Conservation (phyloP, 1,140 invertebrate genomes). For the Bathynomus jamesi region DNA sequence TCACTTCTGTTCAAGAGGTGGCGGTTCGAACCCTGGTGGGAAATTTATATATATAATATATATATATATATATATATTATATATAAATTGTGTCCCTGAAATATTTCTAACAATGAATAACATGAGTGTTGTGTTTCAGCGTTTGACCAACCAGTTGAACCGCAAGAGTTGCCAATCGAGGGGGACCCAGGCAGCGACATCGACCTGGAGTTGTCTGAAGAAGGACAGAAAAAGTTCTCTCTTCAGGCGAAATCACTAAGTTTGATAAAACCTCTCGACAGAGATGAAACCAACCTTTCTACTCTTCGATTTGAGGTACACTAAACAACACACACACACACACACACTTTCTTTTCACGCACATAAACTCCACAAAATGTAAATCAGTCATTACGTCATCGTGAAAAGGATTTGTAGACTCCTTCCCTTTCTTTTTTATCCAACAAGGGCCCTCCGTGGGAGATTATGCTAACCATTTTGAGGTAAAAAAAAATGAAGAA, state of each 20-base stretch:
- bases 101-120: neutral
- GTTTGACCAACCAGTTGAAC: constrained; percentile 15
- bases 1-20: too few relatives aligned
- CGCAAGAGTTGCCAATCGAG: constrained; percentile 48
- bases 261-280: constrained; percentile 68
- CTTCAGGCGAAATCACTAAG: constrained; percentile 73
- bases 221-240: constrained; percentile 63
- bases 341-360: too few relatives aligned
- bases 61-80: constrained; percentile 2
- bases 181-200: constrained; percentile 73
- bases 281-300: constrained; percentile 74
- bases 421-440: too few relatives aligned
- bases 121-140: neutral
- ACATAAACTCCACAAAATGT: too few relatives aligned
- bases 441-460: too few relatives aligned
- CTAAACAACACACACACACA: too few relatives aligned
- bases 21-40: too few relatives aligned
- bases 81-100: neutral
- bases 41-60: constrained; percentile 1
- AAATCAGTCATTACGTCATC: too few relatives aligned
- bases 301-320: constrained; percentile 63
- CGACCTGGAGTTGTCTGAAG: constrained; percentile 61
- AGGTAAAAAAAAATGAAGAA: too few relatives aligned
- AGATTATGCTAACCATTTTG: too few relatives aligned
- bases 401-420: too few relatives aligned